Conservation (phyloP, 2,113 vertebrate species). For the Cariama cristata region DNA sequence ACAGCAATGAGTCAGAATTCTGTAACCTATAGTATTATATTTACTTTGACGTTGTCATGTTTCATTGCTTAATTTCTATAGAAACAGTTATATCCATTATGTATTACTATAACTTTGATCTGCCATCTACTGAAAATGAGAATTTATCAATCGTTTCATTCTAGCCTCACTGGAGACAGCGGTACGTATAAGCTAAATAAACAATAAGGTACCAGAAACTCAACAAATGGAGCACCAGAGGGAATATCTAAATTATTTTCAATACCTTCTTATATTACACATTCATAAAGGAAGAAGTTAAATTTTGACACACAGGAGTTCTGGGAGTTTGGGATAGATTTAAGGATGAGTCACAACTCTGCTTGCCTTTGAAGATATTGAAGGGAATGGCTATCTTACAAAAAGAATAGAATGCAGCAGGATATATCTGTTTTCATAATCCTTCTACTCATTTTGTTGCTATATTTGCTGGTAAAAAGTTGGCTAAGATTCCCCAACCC, state of each 20-base stretch:
- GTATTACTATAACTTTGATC: constrained; percentile 6
- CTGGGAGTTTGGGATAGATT: neutral
- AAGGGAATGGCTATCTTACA: constrained; percentile 12
- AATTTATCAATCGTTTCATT: neutral
- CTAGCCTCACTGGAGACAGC: neutral
- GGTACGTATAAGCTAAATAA: neutral
- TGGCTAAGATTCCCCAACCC: neutral
- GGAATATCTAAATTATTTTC: neutral
- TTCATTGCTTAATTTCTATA: neutral
- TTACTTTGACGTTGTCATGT: neutral
- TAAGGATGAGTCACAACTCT: constrained; percentile 1
- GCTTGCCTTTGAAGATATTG: constrained; percentile 32
- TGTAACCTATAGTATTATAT: neutral
- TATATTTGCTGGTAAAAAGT: neutral
- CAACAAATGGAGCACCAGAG: neutral
- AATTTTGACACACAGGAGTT: neutral
- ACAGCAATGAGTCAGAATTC: neutral
- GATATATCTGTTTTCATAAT: constrained; percentile 32
- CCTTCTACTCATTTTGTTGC: constrained; percentile 21
- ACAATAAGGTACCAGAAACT: neutral
- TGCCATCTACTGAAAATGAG: neutral
- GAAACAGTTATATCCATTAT: neutral
- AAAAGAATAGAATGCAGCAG: neutral
- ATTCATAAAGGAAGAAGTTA: neutral
- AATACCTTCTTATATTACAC: neutral